Evolutionary conservation across 2,113 vertebrate genomes (phyloP), one percentile per base, ranked within the genome.

Genomic region (Vulpes vulpes): DNA sequence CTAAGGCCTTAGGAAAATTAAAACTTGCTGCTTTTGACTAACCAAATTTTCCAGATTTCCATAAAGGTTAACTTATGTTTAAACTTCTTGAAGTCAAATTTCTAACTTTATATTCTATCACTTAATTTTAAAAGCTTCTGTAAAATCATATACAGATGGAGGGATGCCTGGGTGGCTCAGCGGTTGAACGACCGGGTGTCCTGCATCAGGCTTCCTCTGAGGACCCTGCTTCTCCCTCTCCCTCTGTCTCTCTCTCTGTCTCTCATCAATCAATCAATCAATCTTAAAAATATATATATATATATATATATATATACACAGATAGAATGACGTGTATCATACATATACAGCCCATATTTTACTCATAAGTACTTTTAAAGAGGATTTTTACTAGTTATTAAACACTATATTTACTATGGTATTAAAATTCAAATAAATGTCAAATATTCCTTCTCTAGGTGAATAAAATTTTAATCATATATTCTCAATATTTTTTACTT

Each of bases 71-170:
- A 65, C 15, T 8, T 69, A 74, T 25, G 69, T 81, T 80, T 12
- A 64, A 64, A 19, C 4, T 89, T 91, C n/a, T 32, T 85, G 3
- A 94, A 43, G 51, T 88, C 23, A 71, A 64, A 64, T 78, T 93
- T 95, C 69, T 87, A 76, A 85, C 62, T 94, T 92, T 82, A 35
- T 96, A 67, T 95, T 92, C 91, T 94, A 6, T 22, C 35, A 65
- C 5, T 82, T 38, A 81, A 81, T 86, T 90, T 79, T 86, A 53
- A 86, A 65, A 90, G 43, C 16, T 57, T 59, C 43, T 35, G 14
- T 25, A 53, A 89, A 85, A 55, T 4, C 12, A 25, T 25, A 27
- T 8, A n/a, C 20, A 32, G 43, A 43, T 43, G 43, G 43, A 43
- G 43, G 43, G 43, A 43, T 43, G 43, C 43, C 43, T 43, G 43